Evolutionary conservation across 92 coral and sea anemone species (phyloP), one percentile per base, ranked within the genome.

Genomic region (Bergia puertoricense): DNA sequence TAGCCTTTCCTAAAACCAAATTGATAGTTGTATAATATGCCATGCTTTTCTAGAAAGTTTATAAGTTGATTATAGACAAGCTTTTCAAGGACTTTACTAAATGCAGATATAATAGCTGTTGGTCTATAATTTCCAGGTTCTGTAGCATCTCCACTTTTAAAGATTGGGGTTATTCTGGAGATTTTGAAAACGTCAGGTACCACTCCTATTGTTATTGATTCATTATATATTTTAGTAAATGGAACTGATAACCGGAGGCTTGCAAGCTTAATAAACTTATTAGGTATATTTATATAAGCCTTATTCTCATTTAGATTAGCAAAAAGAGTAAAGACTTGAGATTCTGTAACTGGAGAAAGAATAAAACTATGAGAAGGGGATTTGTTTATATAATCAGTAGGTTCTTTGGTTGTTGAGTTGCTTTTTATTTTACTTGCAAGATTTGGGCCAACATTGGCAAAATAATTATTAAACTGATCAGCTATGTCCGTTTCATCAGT

Each of bases 171-270:
- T 74, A 90, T 85, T 78, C 85, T 88, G 45, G 94, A 90, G 54
- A 90, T 86, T 86, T 94, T 91, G 22, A 94, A 82, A 39, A 90
- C 46, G 18, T 90, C 91, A 45, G 94, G 94, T 14, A 94, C 91
- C 77, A 85, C 72, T 8, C 96, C 94, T 48, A 85, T 85, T 81
- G 76, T 59, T 54, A 94, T 86, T 74, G 93, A 92, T 69, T 90
- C 91, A 89, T 90, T 92, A 87, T 80, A 85, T 65, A 90, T 85
- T 73, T 71, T 77, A 65, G 94, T 90, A 72, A 94, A 80, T 38
- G 92, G 92, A 23, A 62, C 86, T 22, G 93, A 59, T 57, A 76
- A 44, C 40, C 76, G 75, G 16, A 56, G 82, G 75, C 82, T 40
- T 56, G 82, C 73, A 39, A 86, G 74, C 20, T 42, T 54, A 15